These are phyloP conservation scores for Bombus breviceps DNA, from an alignment of 1,140 invertebrate genomes.

Conservation along the genomic window DNA sequence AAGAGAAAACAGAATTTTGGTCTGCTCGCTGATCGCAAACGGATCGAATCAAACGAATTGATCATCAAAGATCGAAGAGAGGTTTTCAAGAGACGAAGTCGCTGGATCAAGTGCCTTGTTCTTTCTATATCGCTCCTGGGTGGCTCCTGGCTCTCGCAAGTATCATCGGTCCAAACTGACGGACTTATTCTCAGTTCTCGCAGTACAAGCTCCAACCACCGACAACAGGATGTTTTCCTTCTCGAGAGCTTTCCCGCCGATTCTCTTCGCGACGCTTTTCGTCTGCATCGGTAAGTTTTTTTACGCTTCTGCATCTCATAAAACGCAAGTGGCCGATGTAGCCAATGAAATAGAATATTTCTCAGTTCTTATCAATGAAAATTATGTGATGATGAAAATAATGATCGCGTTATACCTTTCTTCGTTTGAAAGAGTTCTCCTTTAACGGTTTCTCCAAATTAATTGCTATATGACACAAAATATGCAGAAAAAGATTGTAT, in stretches of 20 bases:
- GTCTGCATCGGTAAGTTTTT: conserved; percentile 73
- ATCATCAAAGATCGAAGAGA: conserved; percentile 8
- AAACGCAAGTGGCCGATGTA: not conserved
- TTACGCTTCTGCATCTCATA: too few relatives aligned
- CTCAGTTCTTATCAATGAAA: too few relatives aligned
- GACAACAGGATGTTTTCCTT: conserved; percentile 59
- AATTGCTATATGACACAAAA: too few relatives aligned
- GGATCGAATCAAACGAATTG: not conserved
- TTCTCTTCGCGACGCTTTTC: conserved; percentile 67
- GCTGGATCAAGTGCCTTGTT: conserved; percentile 57
- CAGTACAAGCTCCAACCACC: conserved; percentile 13
- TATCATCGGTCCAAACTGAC: conserved; percentile 30
- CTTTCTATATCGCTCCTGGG: conserved; percentile 35
- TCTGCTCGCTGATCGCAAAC: too few relatives aligned
- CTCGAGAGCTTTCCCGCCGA: conserved; percentile 67
- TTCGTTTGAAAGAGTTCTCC: too few relatives aligned
- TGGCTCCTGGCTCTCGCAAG: conserved; percentile 36
- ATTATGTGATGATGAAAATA: too few relatives aligned
- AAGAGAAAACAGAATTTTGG: not conserved
- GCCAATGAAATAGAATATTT: not conserved
- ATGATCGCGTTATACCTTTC: too few relatives aligned
- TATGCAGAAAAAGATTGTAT: too few relatives aligned
- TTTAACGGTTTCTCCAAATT: too few relatives aligned
- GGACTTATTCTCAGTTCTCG: conserved; percentile 28
- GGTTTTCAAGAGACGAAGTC: not conserved